phyloP scores from a whole-genome alignment of 2,113 vertebrate genomes.

The Tylochromis polylepis region DNA sequence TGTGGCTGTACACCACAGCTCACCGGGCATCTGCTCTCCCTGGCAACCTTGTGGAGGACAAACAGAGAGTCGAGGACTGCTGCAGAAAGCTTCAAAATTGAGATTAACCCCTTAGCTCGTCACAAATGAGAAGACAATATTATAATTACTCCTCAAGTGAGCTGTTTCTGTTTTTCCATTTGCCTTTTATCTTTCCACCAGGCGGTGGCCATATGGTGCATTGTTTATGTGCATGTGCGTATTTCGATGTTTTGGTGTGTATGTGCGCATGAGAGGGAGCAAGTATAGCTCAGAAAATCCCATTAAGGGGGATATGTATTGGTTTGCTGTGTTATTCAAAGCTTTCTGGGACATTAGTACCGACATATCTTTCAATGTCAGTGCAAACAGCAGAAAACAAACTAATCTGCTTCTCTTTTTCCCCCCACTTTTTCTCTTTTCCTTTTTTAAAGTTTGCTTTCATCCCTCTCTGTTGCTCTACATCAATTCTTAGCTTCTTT shows the following conservation, averaged over 20 bases:
- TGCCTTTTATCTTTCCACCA: constrained; percentile 40
- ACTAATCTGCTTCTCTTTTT: constrained; percentile 49
- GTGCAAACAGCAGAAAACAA: constrained; percentile 49
- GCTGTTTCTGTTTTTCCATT: constrained; percentile 43
- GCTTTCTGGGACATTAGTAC: constrained; percentile 57
- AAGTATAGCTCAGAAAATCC: constrained; percentile 51
- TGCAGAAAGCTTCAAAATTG: constrained; percentile 35
- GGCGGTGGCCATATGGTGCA: constrained; percentile 39
- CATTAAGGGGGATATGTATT: constrained; percentile 60
- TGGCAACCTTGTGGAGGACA: constrained; percentile 42
- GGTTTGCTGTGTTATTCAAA: constrained; percentile 58
- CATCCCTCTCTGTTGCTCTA: constrained; percentile 16
- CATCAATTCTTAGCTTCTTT: constrained; percentile 41
- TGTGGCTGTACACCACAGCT: background rate
- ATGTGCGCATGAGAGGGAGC: background rate
- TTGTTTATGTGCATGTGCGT: constrained; percentile 7
- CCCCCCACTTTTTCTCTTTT: background rate
- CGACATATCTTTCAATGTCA: constrained; percentile 61
- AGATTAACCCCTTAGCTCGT: constrained; percentile 45
- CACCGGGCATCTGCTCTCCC: background rate
- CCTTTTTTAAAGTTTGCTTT: constrained; percentile 9
- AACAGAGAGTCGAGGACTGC: background rate
- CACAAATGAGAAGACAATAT: constrained; percentile 51
- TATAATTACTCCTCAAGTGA: constrained; percentile 50
- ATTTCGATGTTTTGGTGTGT: background rate